Percentiles rank a stretch among this genome's conserved stretches.
These are phyloP conservation scores for Isurus oxyrinchus DNA, from an alignment of 2,113 vertebrate genomes.

Conservation along the genomic window DNA sequence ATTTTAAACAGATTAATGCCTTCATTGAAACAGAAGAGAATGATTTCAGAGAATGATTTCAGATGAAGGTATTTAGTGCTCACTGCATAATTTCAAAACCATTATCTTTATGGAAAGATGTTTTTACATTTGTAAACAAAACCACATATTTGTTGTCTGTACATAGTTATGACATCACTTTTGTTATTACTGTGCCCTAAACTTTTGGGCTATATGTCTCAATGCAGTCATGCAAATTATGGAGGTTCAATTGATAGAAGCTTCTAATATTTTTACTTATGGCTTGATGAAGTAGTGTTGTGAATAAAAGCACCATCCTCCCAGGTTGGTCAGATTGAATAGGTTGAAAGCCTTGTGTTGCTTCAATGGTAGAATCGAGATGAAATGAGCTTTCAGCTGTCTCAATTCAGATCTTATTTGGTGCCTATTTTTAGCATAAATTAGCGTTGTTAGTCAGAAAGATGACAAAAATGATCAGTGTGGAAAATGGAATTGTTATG, in stretches of 20 bases:
- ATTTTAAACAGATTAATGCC: background rate
- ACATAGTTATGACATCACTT: background rate
- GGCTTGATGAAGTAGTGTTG: background rate
- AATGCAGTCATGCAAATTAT: background rate
- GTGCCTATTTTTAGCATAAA: background rate
- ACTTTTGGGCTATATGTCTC: background rate
- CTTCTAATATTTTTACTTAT: background rate
- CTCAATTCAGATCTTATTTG: background rate
- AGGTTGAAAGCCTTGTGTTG: background rate
- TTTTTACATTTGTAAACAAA: slow-evolving; percentile 6
- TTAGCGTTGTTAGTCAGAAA: background rate
- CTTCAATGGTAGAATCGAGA: background rate
- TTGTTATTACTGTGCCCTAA: background rate
- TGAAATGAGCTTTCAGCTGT: background rate
- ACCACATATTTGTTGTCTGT: background rate
- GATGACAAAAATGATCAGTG: background rate
- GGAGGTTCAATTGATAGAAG: background rate
- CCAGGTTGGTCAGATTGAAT: background rate
- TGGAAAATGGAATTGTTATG: background rate
- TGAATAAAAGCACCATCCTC: background rate
- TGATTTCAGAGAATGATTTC: background rate
- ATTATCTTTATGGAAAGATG: background rate
- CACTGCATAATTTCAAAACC: background rate
- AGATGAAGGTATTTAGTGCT: background rate
- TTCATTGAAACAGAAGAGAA: background rate